Percentiles rank a stretch among this genome's conserved stretches.
These are phyloP conservation scores for Dysmachus trigonus DNA, from an alignment of 2,888 invertebrate genomes.

Conservation along the genomic window DNA sequence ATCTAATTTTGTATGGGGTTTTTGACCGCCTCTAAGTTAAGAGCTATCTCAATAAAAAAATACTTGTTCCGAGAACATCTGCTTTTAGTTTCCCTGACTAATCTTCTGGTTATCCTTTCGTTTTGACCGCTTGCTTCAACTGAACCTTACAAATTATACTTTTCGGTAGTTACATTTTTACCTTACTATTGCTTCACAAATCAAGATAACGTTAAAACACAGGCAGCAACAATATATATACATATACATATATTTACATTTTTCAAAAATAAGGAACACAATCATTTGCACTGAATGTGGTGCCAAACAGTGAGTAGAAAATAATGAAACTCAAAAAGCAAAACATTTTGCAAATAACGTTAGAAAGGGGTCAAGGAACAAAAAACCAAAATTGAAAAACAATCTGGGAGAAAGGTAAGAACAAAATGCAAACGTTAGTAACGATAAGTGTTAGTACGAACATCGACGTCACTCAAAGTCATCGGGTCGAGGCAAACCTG, in stretches of 20 bases:
- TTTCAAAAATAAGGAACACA: neutral
- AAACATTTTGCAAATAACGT: conserved; percentile 24
- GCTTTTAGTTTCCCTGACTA: too few relatives aligned
- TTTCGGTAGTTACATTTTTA: conserved; percentile 2
- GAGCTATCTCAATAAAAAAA: too few relatives aligned
- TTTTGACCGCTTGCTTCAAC: too few relatives aligned
- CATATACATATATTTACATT: neutral
- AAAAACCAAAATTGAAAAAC: conserved; percentile 40
- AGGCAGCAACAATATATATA: neutral
- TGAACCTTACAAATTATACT: neutral
- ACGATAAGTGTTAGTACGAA: conserved; percentile 66
- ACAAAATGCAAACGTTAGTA: conserved; percentile 41
- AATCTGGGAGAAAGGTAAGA: conserved; percentile 33
- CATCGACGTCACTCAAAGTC: conserved; percentile 78
- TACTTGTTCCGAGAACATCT: neutral
- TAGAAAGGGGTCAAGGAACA: neutral
- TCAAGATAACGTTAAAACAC: neutral
- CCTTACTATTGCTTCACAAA: neutral
- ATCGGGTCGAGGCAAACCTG: conserved; percentile 85
- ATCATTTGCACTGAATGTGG: conserved; percentile 44
- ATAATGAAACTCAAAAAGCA: conserved; percentile 49
- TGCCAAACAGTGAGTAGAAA: conserved; percentile 51
- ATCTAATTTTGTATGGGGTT: too few relatives aligned
- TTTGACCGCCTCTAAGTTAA: too few relatives aligned
- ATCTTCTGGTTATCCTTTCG: too few relatives aligned